Evolutionary conservation across 2,797 vertebrate genomes (phyloP).

Genomic region (Tokudaia muenninki): DNA sequence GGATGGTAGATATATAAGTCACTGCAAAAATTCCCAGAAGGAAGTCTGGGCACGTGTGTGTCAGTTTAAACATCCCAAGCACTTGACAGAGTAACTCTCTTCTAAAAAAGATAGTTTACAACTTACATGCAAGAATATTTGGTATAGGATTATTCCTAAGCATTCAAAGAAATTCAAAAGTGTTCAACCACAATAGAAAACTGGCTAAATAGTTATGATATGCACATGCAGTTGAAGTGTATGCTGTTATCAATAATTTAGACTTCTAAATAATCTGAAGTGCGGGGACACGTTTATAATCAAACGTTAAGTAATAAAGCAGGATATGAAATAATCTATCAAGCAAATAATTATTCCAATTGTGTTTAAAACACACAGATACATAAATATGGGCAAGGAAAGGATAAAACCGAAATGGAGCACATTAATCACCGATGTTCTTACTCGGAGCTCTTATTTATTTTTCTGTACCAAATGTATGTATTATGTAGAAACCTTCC

Average conservation of each 20-base stretch:
- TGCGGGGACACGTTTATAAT: not conserved
- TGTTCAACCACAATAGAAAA: not conserved
- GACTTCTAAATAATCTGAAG: conserved; percentile 54
- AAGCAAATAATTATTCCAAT: conserved; percentile 51
- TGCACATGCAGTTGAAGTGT: fast-evolving
- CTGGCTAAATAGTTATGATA: conserved; percentile 13
- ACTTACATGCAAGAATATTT: conserved; percentile 10
- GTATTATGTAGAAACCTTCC: not conserved
- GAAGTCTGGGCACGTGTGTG: not conserved
- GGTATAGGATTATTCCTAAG: not conserved
- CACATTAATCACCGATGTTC: conserved; percentile 16
- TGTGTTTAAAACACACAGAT: conserved; percentile 45
- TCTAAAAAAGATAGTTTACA: not conserved
- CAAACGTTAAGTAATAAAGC: conserved; percentile 61
- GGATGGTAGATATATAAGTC: not conserved
- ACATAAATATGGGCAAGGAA: not conserved
- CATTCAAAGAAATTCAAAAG: conserved; percentile 11
- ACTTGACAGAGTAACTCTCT: not conserved
- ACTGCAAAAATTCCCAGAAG: not conserved
- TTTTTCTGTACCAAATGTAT: conserved; percentile 16
- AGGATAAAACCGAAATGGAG: conserved; percentile 23
- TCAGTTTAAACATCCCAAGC: not conserved
- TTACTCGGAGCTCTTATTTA: not conserved
- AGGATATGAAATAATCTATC: conserved; percentile 54
- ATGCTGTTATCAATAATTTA: conserved; percentile 10